Percentiles rank a stretch among this genome's conserved stretches.
phyloP scores from a whole-genome alignment of 2,888 invertebrate species.

The Patella ulyssiponensis region DNA sequence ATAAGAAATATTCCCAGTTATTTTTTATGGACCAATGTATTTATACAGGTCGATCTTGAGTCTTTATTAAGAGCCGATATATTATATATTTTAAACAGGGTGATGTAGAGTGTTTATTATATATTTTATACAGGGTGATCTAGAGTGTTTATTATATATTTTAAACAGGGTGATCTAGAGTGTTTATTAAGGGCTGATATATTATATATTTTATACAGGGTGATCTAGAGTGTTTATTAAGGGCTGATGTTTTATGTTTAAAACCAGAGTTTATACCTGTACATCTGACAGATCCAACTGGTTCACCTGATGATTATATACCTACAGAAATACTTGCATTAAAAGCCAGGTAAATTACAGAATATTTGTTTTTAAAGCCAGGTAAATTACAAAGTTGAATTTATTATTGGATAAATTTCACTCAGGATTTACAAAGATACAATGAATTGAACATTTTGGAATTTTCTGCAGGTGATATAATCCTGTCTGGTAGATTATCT shows the following conservation, averaged over 20 bases:
- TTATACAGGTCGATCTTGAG: conserved; percentile 30
- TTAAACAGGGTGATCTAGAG: conserved; percentile 32
- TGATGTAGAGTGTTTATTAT: no score
- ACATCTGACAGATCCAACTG: conserved; percentile 73
- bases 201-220: conserved; percentile 53
- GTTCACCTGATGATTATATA: conserved; percentile 47
- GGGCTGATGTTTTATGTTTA: conserved; percentile 77
- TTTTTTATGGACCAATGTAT: not conserved
- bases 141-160: not conserved
- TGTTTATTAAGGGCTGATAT: conserved; percentile 61
- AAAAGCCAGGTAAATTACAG: conserved; percentile 50
- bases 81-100: no score
- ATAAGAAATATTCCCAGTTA: no score
- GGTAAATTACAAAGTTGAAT: no score
- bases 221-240: conserved; percentile 76
- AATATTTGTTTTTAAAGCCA: no score
- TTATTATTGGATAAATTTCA: no score
- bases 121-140: no score
- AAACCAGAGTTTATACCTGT: conserved; percentile 79
- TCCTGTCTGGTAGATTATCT: no score
- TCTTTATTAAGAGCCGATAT: no score
- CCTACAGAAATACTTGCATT: conserved; percentile 54
- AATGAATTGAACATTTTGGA: no score
- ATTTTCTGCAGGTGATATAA: no score
- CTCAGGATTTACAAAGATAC: no score